Percentiles rank a stretch among this genome's conserved stretches.
These are phyloP conservation scores for Zaprionus davidi DNA, from an alignment of 1,140 invertebrate species.

Conservation along the genomic window DNA sequence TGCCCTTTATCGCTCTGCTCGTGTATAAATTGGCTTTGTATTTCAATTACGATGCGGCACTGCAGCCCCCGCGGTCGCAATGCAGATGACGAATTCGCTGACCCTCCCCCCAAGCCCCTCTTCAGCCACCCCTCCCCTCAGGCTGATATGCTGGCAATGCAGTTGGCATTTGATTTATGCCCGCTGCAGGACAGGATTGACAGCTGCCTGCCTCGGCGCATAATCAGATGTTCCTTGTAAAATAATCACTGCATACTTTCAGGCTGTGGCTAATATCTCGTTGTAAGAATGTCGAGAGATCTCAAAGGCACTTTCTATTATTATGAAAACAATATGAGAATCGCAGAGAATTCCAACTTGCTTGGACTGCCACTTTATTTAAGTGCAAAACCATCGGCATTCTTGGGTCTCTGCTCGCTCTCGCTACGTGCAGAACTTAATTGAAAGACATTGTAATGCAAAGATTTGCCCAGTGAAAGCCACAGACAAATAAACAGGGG, in stretches of 20 bases:
- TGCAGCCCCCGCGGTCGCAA: slow-evolving; percentile 13
- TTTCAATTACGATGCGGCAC: slow-evolving; percentile 66
- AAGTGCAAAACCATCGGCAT: neutral
- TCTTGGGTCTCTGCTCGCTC: neutral
- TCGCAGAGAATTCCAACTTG: neutral
- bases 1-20: slow-evolving; percentile 61
- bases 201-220: neutral
- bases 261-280: neutral
- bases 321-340: neutral
- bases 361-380: neutral
- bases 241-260: neutral
- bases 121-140: neutral
- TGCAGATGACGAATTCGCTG: slow-evolving; percentile 16
- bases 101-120: neutral
- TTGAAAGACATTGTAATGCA: slow-evolving; percentile 75
- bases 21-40: slow-evolving; percentile 77
- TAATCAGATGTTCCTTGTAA: neutral
- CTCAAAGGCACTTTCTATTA: neutral
- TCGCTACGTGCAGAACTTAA: slow-evolving; percentile 47
- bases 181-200: slow-evolving; percentile 3
- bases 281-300: neutral
- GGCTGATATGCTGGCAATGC: slow-evolving; percentile 36
- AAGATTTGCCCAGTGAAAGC: slow-evolving; percentile 57
- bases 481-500: slow-evolving; percentile 63
- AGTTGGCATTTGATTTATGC: slow-evolving; percentile 44